These are phyloP conservation scores for Labrus mixtus DNA, from an alignment of 2,113 vertebrate genomes.

Conservation along the genomic window DNA sequence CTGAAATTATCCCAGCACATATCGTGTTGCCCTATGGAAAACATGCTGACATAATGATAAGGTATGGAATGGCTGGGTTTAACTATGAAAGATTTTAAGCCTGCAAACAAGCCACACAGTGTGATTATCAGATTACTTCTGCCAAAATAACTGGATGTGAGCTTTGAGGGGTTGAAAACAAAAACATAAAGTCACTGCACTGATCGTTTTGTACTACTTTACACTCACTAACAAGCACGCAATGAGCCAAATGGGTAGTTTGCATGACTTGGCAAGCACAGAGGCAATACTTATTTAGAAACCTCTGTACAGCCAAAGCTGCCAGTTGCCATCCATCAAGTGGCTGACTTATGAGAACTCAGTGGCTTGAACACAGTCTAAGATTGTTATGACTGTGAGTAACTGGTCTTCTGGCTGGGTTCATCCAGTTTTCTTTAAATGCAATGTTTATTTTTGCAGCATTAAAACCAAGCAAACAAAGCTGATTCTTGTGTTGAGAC, in stretches of 20 bases:
- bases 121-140: slow-evolving; percentile 54
- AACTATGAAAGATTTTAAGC: slow-evolving; percentile 33
- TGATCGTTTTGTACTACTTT: slow-evolving; percentile 55
- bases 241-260: slow-evolving; percentile 51
- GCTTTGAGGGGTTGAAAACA: slow-evolving; percentile 42
- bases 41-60: slow-evolving; percentile 52
- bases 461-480: slow-evolving; percentile 44
- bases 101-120: slow-evolving; percentile 22
- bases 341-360: slow-evolving; percentile 37
- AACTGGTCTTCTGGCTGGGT: slow-evolving; percentile 10
- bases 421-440: slow-evolving; percentile 48
- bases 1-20: slow-evolving; percentile 24
- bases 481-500: slow-evolving; percentile 45
- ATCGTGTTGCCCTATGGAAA: slow-evolving; percentile 29
- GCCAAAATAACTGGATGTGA: slow-evolving; percentile 36
- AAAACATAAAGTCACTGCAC: slow-evolving; percentile 44
- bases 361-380: slow-evolving; percentile 42
- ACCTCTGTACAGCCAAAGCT: slow-evolving; percentile 36
- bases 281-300: slow-evolving; percentile 53
- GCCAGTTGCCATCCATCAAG: slow-evolving; percentile 61
- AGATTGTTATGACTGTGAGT: slow-evolving; percentile 43
- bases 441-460: slow-evolving; percentile 31
- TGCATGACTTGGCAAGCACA: slow-evolving; percentile 69
- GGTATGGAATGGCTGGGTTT: slow-evolving; percentile 30
- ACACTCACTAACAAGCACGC: slow-evolving; percentile 57